Conservation (phyloP, 1,140 invertebrate species). For the Lasioglossum baleicum region DNA sequence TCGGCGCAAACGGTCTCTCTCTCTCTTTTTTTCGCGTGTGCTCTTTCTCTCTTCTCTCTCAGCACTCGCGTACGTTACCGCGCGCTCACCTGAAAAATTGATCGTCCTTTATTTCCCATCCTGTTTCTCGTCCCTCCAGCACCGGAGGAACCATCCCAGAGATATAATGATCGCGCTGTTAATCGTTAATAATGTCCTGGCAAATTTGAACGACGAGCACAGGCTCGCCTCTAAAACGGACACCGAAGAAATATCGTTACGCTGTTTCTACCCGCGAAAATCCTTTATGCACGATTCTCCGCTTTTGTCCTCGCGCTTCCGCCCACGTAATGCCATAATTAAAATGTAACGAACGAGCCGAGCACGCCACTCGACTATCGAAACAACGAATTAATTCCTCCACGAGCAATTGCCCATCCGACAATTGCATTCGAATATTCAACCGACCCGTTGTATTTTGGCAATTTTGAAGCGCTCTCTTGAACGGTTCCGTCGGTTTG, state of each 20-base stretch:
- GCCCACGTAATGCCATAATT: background rate
- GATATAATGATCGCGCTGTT: constrained; percentile 1
- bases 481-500: too few relatives aligned
- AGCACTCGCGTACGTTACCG: too few relatives aligned
- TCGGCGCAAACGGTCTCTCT: background rate
- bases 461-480: too few relatives aligned
- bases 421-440: too few relatives aligned
- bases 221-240: background rate
- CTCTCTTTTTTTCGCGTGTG: background rate
- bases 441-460: too few relatives aligned
- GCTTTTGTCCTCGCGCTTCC: background rate
- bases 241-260: background rate
- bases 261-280: background rate
- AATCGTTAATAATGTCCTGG: constrained; percentile 7
- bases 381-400: background rate
- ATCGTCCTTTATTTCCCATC: background rate
- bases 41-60: too few relatives aligned
- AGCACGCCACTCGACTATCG: background rate
- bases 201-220: background rate
- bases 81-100: background rate
- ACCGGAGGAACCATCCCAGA: background rate
- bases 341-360: background rate
- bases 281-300: background rate
- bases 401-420: too few relatives aligned
- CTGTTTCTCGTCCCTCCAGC: too few relatives aligned